Evolutionary conservation across 1,140 invertebrate species (phyloP).

Genomic region (Drosophila ercepeae): DNA sequence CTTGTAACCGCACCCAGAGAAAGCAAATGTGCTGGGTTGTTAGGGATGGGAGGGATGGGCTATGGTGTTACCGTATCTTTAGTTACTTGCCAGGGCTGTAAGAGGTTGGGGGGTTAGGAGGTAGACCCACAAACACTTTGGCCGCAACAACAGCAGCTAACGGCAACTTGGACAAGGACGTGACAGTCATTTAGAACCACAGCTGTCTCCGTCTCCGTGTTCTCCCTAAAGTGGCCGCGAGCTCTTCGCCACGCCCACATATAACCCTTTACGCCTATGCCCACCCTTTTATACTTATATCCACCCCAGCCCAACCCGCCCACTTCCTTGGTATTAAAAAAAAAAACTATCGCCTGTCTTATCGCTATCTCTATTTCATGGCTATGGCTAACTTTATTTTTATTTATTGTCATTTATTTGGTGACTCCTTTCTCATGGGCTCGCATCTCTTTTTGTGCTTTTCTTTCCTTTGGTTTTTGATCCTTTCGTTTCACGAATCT

Average conservation of each 20-base stretch:
- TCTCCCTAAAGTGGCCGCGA: constrained; percentile 70
- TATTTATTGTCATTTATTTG: constrained; percentile 76
- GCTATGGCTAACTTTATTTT: constrained; percentile 81
- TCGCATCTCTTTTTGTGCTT: constrained; percentile 68
- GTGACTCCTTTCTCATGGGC: constrained; percentile 62
- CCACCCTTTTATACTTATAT: neutral
- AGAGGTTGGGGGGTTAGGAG: constrained; percentile 6
- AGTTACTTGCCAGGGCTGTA: constrained; percentile 1
- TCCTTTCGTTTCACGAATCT: constrained; percentile 73
- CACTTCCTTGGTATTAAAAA: constrained; percentile 27
- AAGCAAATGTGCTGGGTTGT: constrained; percentile 15
- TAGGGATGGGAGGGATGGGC: neutral
- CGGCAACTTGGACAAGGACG: constrained; percentile 76
- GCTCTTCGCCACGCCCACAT: constrained; percentile 12
- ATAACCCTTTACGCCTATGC: constrained; percentile 12
- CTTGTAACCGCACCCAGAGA: constrained; percentile 70
- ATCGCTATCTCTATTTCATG: constrained; percentile 71
- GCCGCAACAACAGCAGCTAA: constrained; percentile 34
- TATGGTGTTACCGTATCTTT: neutral
- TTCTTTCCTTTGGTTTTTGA: constrained; percentile 54
- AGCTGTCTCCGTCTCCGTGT: constrained; percentile 57
- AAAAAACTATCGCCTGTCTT: constrained; percentile 65
- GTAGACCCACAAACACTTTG: constrained; percentile 48
- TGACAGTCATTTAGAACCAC: constrained; percentile 81
- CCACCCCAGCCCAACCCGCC: neutral